Evolutionary conservation across 2,888 invertebrate species (phyloP), one percentile per base, ranked within the genome.

Genomic region (Pediacus dermestoides): DNA sequence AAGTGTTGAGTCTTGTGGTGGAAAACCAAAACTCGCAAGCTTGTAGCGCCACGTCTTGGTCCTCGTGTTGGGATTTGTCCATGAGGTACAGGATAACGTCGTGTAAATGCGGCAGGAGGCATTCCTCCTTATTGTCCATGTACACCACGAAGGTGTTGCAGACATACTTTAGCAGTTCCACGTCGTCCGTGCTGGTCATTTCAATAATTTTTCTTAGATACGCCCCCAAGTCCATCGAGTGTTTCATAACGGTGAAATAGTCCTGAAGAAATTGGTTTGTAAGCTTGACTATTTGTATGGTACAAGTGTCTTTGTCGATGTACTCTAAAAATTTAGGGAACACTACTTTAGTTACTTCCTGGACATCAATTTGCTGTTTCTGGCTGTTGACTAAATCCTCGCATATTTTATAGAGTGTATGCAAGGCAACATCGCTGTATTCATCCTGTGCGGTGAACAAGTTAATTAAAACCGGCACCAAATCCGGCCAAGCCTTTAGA

Each of bases 11-110:
- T 63, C 99, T 99, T 2, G 96, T 93, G 28, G 96, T 74, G 0
- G 95, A 89, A 33, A 99, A 72, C 97, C 97, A 99, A 73, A 99
- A 99, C 68, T 99, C 99, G 60, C 97, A 97, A 1, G 99, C 97
- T 70, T 99, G 97, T 46, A 99, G 72, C 0, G 97, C 94, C 12
- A 97, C 92, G 39, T 86, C 86, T 61, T 90, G 89, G 64, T 97
- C 93, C 3, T 81, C 74, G 66, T 90, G 88, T 76, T 94, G 90
- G 37, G 95, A 96, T 50, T 95, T 81, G 66, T 88, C 75, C 60
- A 99, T 71, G 87, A 99, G 94, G 66, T 95, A 99, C 81, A 96
- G 92, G 63, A 99, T 92, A 42, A 99, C 94, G 69, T 88, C 88
- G 59, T 90, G 85, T 75, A 99, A 84, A 65, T 96, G 93, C n/a